Conservation (phyloP, 2,888 invertebrate species). For the Caprella mutica region DNA sequence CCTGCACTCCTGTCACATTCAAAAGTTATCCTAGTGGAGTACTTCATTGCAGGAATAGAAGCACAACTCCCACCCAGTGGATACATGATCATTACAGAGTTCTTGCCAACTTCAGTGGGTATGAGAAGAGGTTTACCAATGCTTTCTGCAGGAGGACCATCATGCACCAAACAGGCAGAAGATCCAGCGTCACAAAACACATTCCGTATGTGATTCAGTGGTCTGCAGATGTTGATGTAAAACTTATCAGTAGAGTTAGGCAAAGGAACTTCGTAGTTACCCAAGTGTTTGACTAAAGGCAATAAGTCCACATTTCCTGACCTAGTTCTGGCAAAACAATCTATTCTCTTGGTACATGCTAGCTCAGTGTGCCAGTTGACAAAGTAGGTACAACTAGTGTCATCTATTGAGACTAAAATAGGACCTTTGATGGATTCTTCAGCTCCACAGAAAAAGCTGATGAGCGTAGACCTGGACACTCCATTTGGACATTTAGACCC, state of each 20-base stretch:
- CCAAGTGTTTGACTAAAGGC: conserved; percentile 18
- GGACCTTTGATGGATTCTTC: conserved; percentile 18
- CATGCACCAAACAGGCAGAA: conserved; percentile 16
- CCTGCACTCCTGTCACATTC: not conserved
- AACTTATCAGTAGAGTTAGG: conserved; percentile 21
- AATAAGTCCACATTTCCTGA: conserved; percentile 19
- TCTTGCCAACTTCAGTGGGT: not conserved
- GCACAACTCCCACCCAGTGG: conserved; percentile 22
- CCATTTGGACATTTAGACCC: conserved; percentile 17
- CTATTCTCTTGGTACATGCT: conserved; percentile 25
- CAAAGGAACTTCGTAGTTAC: conserved; percentile 21
- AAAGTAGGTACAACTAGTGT: conserved; percentile 20
- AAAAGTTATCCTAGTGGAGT: conserved; percentile 5
- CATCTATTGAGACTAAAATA: conserved; percentile 19
- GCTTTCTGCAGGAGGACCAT: conserved; percentile 8
- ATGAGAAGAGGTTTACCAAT: conserved; percentile 12
- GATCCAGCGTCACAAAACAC: conserved; percentile 24
- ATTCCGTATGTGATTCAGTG: conserved; percentile 23
- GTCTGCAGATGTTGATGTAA: conserved; percentile 28
- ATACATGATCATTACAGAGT: conserved; percentile 21
- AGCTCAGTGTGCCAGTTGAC: conserved; percentile 29
- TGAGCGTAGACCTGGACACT: conserved; percentile 17
- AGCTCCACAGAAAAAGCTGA: conserved; percentile 30
- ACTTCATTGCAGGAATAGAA: not conserved
- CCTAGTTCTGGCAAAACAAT: conserved; percentile 25